Conservation (phyloP, 2,113 vertebrate species). For the Orycteropus afer region DNA sequence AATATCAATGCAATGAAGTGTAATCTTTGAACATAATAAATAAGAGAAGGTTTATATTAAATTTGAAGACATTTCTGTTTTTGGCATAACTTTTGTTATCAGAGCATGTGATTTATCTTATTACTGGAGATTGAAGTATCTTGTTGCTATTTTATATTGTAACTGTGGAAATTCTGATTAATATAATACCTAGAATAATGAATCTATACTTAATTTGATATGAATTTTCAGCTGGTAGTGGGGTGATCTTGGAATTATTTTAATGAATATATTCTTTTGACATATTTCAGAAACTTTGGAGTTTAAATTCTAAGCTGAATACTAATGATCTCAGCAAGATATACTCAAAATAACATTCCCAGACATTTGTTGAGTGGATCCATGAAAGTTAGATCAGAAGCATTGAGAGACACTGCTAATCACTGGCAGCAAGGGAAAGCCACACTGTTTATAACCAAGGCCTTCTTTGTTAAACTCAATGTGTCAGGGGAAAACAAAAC, state of each 20-base stretch:
- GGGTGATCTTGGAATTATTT: not conserved
- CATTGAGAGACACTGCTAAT: not conserved
- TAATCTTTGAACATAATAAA: not conserved
- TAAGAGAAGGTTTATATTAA: not conserved
- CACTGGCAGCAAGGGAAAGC: not conserved
- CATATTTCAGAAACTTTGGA: not conserved
- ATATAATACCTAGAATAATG: not conserved
- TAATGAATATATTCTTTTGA: not conserved
- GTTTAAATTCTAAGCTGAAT: not conserved
- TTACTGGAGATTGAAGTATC: not conserved
- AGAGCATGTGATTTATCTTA: not conserved
- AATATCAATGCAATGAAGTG: not conserved
- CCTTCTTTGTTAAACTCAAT: not conserved
- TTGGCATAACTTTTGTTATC: not conserved
- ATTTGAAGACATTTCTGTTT: not conserved
- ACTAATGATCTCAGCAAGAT: not conserved
- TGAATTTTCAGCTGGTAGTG: not conserved
- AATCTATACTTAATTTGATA: not conserved
- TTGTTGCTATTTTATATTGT: not conserved
- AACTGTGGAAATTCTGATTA: not conserved
- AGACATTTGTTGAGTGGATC: not conserved
- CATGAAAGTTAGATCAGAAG: not conserved
- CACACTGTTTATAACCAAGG: not conserved
- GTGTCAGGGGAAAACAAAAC: not conserved
- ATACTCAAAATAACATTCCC: not conserved